These are phyloP conservation scores for Erynnis tages DNA, from an alignment of 2,888 invertebrate species.

Conservation along the genomic window DNA sequence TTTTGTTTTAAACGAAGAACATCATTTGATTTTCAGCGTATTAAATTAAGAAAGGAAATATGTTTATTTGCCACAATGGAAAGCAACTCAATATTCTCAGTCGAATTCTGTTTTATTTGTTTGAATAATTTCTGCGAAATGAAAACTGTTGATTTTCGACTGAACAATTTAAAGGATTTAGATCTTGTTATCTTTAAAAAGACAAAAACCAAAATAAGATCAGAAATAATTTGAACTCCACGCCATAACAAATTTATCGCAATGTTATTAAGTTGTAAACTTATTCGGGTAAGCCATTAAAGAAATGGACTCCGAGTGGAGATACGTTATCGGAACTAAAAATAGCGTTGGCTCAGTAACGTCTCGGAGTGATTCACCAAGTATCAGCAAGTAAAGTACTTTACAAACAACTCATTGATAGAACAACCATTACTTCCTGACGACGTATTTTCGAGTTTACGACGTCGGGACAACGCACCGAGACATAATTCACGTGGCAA, in stretches of 20 bases:
- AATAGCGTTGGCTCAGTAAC: slow-evolving; percentile 13
- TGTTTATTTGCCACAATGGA: no score
- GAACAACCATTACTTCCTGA: slow-evolving; percentile 41
- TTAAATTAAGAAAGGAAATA: neutral
- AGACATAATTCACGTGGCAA: slow-evolving; percentile 38
- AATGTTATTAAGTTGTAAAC: slow-evolving; percentile 21
- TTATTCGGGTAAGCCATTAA: slow-evolving; percentile 16
- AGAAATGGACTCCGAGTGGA: slow-evolving; percentile 17
- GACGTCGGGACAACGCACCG: slow-evolving; percentile 41
- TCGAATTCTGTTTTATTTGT: no score
- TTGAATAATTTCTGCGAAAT: no score
- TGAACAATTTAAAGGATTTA: no score
- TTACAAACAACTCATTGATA: slow-evolving; percentile 39
- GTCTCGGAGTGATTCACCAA: slow-evolving; percentile 35
- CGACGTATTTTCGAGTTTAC: slow-evolving; percentile 39
- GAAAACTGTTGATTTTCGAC: no score
- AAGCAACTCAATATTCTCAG: no score
- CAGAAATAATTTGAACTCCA: neutral
- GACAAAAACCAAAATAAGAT: no score
- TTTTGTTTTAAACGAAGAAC: slow-evolving; percentile 3
- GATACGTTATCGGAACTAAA: slow-evolving; percentile 24
- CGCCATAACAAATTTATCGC: slow-evolving; percentile 17
- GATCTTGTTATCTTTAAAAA: no score
- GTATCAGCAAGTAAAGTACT: slow-evolving; percentile 40
- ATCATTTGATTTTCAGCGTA: neutral